phyloP scores from a whole-genome alignment of 2,113 vertebrate species.

The Caretta caretta region DNA sequence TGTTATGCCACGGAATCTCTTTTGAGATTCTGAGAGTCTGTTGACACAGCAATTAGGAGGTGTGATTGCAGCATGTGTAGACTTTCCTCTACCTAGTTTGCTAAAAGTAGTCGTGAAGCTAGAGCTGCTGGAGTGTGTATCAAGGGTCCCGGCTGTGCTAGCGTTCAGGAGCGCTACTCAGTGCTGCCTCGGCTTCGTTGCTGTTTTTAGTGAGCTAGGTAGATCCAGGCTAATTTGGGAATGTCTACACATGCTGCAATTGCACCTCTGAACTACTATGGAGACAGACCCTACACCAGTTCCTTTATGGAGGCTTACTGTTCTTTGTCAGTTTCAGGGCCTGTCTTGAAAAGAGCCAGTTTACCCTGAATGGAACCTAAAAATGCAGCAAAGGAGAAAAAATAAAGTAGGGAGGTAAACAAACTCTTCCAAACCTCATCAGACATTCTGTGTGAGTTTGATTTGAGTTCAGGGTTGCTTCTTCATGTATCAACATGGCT shows the following conservation, averaged over 20 bases:
- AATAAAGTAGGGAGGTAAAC: not conserved
- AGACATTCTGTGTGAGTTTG: rapidly evolving
- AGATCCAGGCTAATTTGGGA: not conserved
- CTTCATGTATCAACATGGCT: rapidly evolving
- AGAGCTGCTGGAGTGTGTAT: too few species aligned
- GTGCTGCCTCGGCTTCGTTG: not conserved
- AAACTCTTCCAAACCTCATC: not conserved
- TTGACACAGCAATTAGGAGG: not conserved
- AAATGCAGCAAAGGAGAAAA: not conserved
- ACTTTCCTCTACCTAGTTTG: not conserved
- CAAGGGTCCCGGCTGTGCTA: not conserved
- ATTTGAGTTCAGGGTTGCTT: rapidly evolving
- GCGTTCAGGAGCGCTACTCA: not conserved
- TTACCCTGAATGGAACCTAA: rapidly evolving
- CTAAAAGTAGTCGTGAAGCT: not conserved
- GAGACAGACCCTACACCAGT: not conserved
- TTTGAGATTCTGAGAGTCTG: not conserved
- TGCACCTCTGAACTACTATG: not conserved
- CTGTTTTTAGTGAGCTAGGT: not conserved
- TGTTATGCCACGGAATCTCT: not conserved
- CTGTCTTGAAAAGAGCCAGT: rapidly evolving
- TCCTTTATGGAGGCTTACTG: not conserved
- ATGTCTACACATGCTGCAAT: not conserved
- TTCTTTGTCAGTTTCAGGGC: not conserved
- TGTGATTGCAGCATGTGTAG: not conserved